Percentiles rank a stretch among this genome's conserved stretches.
These are phyloP conservation scores for Pipistrellus nathusii DNA, from an alignment of 2,797 vertebrate genomes.

Conservation along the genomic window DNA sequence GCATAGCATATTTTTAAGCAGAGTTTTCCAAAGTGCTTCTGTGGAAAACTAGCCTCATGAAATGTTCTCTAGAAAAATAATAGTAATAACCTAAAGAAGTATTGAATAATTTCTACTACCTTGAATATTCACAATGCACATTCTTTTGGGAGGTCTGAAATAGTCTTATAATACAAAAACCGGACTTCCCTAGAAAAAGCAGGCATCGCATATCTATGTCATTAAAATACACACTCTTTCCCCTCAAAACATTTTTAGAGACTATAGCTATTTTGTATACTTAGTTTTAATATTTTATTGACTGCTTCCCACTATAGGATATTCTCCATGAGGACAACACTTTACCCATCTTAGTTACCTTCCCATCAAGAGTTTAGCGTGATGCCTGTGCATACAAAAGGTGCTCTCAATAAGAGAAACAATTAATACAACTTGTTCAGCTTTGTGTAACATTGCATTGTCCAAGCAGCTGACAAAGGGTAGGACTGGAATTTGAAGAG, in stretches of 20 bases:
- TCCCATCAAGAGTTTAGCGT: neutral
- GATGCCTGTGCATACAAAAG: neutral
- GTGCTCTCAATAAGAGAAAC: neutral
- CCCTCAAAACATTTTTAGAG: neutral
- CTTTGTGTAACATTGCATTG: constrained; percentile 4
- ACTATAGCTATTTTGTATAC: neutral
- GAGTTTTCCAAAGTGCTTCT: constrained; percentile 46
- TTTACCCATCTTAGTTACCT: neutral
- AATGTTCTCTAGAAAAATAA: constrained; percentile 39
- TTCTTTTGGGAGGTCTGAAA: constrained; percentile 52
- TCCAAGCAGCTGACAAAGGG: neutral
- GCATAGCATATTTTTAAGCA: neutral
- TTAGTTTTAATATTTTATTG: constrained; percentile 27
- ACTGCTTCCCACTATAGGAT: neutral
- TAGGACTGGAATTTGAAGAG: neutral
- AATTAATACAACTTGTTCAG: neutral
- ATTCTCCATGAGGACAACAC: neutral
- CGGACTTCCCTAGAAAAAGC: neutral
- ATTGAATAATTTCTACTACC: constrained; percentile 4
- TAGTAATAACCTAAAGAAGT: constrained; percentile 53
- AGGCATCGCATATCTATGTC: neutral
- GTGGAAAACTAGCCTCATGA: constrained; percentile 34
- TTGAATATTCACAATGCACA: constrained; percentile 41
- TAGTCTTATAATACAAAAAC: constrained; percentile 29
- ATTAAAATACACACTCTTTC: neutral